Base-by-base conservation (phyloP, 2,888 invertebrate genomes). In the Apotomis turbidana region DNA sequence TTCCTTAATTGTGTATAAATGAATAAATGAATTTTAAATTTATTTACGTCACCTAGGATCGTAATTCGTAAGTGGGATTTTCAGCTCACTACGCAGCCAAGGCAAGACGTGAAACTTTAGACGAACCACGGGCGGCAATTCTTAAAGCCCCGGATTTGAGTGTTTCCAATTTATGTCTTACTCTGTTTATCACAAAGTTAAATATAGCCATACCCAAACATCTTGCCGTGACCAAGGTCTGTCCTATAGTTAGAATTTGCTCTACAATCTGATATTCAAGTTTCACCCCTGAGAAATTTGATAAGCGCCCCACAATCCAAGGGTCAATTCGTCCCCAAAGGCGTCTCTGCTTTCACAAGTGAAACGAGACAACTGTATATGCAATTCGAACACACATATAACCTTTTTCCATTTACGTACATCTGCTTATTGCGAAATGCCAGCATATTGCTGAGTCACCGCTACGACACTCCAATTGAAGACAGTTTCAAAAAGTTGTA, bases 371-470 rank as follows among this genome's bases (percentile, higher is more conserved):
- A 49, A 49, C 49, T 49, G 9, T 9, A 49, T 49, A 49, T 49
- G 12, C 3, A 12, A 9, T 49, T 9, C 3, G 12, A 9, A 8
- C 49, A 10, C 49, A 9, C 49, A 10, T 49, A 9, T 49, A 9
- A 49, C 49, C 49, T 49, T 49, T 8, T 49, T 49, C 49, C 49
- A 10, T 49, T 8, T 8, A 6, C 5, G 9, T 49, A 10, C 9
- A 9, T 8, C 38, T 58, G 38, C 58, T 38, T n/a, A 58, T 58
- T 63, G 38, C 52, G 8, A 52, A 63, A 63, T 63, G 9, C 62
- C 52, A 10, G 49, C 12, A 63, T 58, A 58, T 58, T 58, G 62
- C 62, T 63, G 62, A 51, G 38, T 63, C 36, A 63, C 8, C 38
- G 13, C n/a, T n/a, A 63, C n/a, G n/a, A 52, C 51, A 63, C 38